Conservation (phyloP, 2,888 invertebrate species). For the Spicauda simplicius region DNA sequence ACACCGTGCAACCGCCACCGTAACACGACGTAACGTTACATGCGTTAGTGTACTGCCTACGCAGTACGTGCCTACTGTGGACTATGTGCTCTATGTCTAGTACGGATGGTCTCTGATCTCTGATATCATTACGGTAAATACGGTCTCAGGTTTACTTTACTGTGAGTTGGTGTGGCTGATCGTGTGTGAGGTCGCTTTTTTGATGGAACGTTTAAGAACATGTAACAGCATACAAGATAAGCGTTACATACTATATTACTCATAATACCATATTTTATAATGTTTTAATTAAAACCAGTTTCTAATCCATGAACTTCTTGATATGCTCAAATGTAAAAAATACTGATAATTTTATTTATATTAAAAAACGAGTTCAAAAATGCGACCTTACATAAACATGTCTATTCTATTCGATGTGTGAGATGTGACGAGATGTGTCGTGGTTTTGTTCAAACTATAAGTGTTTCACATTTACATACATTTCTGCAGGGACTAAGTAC, state of each 20-base stretch:
- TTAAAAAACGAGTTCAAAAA: neutral
- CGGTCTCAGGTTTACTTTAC: neutral
- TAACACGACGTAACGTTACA: slow-evolving; percentile 46
- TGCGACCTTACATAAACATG: slow-evolving; percentile 8
- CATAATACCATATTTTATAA: too few relatives aligned
- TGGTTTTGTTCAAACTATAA: neutral
- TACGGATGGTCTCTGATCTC: slow-evolving; percentile 10
- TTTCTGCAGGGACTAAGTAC: neutral
- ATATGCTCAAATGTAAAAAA: too few relatives aligned
- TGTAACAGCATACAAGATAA: neutral
- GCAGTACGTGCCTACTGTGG: slow-evolving; percentile 15
- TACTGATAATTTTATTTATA: too few relatives aligned
- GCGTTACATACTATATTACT: too few relatives aligned
- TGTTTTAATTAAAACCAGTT: too few relatives aligned
- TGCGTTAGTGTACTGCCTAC: neutral
- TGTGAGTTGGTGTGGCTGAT: slow-evolving; percentile 16
- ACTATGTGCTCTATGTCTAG: slow-evolving; percentile 4
- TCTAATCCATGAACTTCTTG: too few relatives aligned
- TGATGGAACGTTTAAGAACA: neutral
- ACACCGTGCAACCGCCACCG: slow-evolving; percentile 72
- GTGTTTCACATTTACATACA: slow-evolving; percentile 9
- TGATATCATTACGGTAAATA: neutral
- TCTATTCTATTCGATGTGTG: slow-evolving; percentile 14
- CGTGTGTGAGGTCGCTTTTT: slow-evolving; percentile 13
- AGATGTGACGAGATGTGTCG: slow-evolving; percentile 6